Evolutionary conservation across 1,140 invertebrate genomes (phyloP).

Genomic region (Antheraea pernyi): DNA sequence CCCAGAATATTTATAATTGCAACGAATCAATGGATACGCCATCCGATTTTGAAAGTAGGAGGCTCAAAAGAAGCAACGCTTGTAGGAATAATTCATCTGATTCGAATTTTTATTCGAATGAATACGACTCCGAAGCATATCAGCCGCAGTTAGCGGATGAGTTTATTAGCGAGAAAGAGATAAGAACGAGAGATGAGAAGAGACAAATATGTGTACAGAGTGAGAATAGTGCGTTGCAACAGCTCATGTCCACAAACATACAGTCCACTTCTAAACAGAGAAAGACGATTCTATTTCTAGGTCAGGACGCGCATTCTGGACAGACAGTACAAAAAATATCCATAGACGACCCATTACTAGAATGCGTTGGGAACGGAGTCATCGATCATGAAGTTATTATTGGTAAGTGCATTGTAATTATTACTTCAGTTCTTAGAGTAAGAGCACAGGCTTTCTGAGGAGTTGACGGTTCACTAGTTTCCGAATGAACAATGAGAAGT

Average conservation of each 20-base stretch:
- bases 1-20: constrained; percentile 59
- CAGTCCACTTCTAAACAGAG: constrained; percentile 53
- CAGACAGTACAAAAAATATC: constrained; percentile 67
- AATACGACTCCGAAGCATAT: constrained; percentile 52
- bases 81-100: constrained; percentile 14
- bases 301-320: constrained; percentile 48
- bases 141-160: constrained; percentile 52
- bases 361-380: constrained; percentile 36
- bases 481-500: too few relatives aligned
- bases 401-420: constrained; percentile 39
- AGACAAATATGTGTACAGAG: constrained; percentile 42
- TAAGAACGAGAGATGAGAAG: constrained; percentile 36
- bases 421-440: too few relatives aligned
- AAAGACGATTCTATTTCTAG: constrained; percentile 62
- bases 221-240: constrained; percentile 60
- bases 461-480: too few relatives aligned
- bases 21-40: constrained; percentile 45
- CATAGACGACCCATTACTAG: constrained; percentile 49
- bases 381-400: constrained; percentile 37
- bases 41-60: constrained; percentile 43
- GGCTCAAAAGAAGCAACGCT: constrained; percentile 36
- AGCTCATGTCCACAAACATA: constrained; percentile 63
- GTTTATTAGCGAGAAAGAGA: constrained; percentile 54
- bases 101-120: constrained; percentile 46
- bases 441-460: too few relatives aligned